These are phyloP conservation scores for Telmatochromis sp. DNA, from an alignment of 2,113 vertebrate genomes.

Conservation along the genomic window DNA sequence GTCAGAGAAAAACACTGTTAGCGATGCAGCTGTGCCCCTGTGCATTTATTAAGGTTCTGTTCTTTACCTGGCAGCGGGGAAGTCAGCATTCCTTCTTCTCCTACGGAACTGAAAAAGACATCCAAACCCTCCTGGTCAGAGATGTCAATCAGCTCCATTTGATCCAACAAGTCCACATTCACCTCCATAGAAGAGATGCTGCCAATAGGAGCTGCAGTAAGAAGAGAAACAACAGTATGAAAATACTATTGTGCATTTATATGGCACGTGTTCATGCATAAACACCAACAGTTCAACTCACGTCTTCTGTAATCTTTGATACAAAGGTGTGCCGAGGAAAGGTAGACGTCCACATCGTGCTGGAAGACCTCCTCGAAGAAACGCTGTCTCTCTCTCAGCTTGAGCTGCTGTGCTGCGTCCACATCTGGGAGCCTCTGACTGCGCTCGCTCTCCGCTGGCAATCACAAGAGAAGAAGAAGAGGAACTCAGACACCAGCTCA, in stretches of 20 bases:
- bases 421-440: conserved; percentile 64
- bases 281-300: conserved; percentile 55
- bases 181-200: conserved; percentile 98
- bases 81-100: conserved; percentile 68
- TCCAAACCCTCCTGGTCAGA: conserved; percentile 88
- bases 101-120: conserved; percentile 84
- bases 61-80: conserved; percentile 72
- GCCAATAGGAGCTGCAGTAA: conserved; percentile 75
- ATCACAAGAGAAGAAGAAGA: background rate
- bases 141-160: conserved; percentile 87
- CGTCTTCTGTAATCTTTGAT: conserved; percentile 85
- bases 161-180: conserved; percentile 91
- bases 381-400: conserved; percentile 83
- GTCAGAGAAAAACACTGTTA: background rate
- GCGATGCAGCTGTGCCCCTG: background rate
- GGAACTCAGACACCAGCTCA: background rate
- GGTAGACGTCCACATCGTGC: conserved; percentile 88
- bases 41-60: background rate
- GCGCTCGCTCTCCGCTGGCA: conserved; percentile 62
- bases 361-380: conserved; percentile 98
- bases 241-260: background rate
- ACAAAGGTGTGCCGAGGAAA: conserved; percentile 85
- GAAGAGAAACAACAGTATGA: background rate
- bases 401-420: conserved; percentile 81
- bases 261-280: background rate